Base-by-base conservation (phyloP, 2,797 vertebrate species). In the Poeciliopsis paucimaculata region DNA sequence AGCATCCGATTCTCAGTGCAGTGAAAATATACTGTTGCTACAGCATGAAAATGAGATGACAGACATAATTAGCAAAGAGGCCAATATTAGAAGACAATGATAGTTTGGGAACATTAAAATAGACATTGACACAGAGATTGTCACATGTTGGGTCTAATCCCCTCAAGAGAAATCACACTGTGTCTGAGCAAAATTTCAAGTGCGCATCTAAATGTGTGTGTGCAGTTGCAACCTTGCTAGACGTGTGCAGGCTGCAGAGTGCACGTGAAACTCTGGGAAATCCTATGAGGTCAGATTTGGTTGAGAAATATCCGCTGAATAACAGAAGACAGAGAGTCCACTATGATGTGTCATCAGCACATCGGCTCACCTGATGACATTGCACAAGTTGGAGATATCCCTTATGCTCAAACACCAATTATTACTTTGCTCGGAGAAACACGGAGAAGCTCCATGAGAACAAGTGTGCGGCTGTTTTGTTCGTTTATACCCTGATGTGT, bases 181-280 rank as follows among this genome's bases (percentile, higher is more conserved):
- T 18, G 23, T 76, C 31, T 73, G 46, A 76, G 1, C 20, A 23
- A 49, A 18, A 70, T 57, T 78, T 41, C 39, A 76, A n/a, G 46
- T 70, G 53, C 39, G 49, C 45, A 34, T 36, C 10, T 55, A 51
- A 66, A 51, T 31, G 8, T 31, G 34, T 73, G n/a, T 41, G 49
- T 46, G 28, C 47, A 8, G 46, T 28, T 34, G 51, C 20, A 28
- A 55, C 75, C 70, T 41, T 28, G 51, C 36, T 81, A 39, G 9
- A 6, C 13, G n/a, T 31, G 23, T 28, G 18, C 77, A 73, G 20
- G 51, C 16, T 80, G 51, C 20, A 55, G 72, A 75, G 26, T 80
- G 51, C 23, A 55, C 75, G 77, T 79, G 88, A 84, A 95, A 92
- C 84, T 81, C 45, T 90, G 91, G 93, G 88, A 91, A 92, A 89